Evolutionary conservation across 1,140 invertebrate genomes (phyloP), one percentile per base, ranked within the genome.

Genomic region (Anoplolepis gracilipes): DNA sequence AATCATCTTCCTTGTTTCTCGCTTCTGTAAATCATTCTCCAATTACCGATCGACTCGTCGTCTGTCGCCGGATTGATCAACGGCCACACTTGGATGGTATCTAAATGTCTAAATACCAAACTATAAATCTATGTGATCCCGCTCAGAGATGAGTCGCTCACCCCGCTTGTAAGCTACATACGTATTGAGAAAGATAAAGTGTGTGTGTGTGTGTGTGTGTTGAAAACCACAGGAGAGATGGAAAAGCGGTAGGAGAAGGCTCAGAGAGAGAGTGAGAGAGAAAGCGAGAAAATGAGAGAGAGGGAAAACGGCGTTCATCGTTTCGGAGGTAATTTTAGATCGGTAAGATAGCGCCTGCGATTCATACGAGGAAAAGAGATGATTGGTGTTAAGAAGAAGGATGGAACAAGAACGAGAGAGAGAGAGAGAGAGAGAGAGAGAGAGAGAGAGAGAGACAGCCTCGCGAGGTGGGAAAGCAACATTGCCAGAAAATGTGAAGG

Each of bases 271-370:
- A 36, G 36, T 55, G 67, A 81, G 57, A 72, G 79, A 85, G 55
- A 64, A 55, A 59, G 69, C 55, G 33, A 59, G n/a, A 78, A 36
- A 49, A 11, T 76, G 59, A 61, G 57, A 55, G 81, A 64, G 78
- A 55, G 36, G 61, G 42, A 73, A 53, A 79, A 64, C 75, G 77
- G 46, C 85, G 90, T 89, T 86, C 88, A 86, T 77, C 88, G 91
- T 91, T 90, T 89, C 91, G 72, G 86, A 82, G 88, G 90, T 94
- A 94, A 94, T 92, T 94, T 94, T 93, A 94, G 93, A 94, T 94
- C 86, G 86, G 87, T 88, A 90, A 93, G 93, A 94, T 94, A 94
- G 77, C 93, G 92, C 33, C 95, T 95, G 84, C 73, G 88, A 30
- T 84, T 79, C 75, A 75, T 70, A 78, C 72, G 86, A 79, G 85